Base-by-base conservation (phyloP, 2,888 invertebrate genomes). In the Epistrophe grossulariae region DNA sequence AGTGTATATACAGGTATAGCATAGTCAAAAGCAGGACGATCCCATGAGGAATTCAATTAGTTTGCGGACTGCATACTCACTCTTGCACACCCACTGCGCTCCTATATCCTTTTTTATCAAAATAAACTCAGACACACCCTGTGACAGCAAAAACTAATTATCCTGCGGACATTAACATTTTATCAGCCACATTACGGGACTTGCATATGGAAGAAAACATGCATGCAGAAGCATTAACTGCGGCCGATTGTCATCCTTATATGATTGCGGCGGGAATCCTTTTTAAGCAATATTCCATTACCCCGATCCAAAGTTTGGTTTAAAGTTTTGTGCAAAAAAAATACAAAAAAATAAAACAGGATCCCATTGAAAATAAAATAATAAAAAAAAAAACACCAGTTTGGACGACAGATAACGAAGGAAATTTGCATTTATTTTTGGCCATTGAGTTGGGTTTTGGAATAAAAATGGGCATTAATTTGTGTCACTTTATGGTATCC, bases 81-180 rank as follows among this genome's bases (percentile, higher is more conserved):
- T 60, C 62, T 11, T 35, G n/a, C 17, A 15, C 24, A 45, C 59
- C 62, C 50, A 38, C 38, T 28, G n/a, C 6, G 19, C 60, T 40
- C 62, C 24, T 9, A 31, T 43, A 24, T 43, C 19, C 31, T 8
- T 48, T 48, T 52, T 70, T 70, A 68, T 68, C 52, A 55, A 55
- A 40, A 50, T 17, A 38, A n/a, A 19, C 35, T 17, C 55, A 24
- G 28, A 52, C 68, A 68, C 60, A 52, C 57, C 59, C 70, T 59
- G 40, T 55, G 35, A 55, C 70, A 19, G 38, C 72, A 55, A 50
- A 78, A 31, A 72, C 83, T 87, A 87, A 87, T 87, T 87, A 87
- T 79, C 79, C 71, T 87, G 59, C 43, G 60, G 76, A 66, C 68
- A 83, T 83, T 82, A 83, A 87, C 66, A 76, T 83, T 82, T 87